Evolutionary conservation across 2,888 invertebrate genomes (phyloP), one percentile per base, ranked within the genome.

Genomic region (Psococerastis gibbosa): DNA sequence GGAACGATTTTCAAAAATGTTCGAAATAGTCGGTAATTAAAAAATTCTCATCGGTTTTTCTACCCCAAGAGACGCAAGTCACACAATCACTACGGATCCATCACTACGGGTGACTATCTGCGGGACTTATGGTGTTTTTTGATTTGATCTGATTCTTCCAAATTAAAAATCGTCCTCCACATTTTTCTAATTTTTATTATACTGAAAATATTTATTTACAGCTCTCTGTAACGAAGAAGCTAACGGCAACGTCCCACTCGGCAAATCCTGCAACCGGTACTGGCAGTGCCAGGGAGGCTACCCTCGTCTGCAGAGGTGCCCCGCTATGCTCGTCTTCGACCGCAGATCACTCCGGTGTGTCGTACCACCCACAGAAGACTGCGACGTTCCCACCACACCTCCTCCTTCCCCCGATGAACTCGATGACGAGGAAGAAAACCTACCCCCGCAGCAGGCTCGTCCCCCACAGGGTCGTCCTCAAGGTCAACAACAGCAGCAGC

Each of bases 201-300:
- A n/a, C n/a, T n/a, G n/a, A n/a, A n/a, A 27, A 27, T 31, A 41
- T 42, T 41, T 44, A 41, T 45, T 69, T 67, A 41, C 65, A 88
- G 88, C 88, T 46, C 75, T 89, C 43, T 89, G 88, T 64, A 87
- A 87, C 58, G 85, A 85, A 35, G 87, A 87, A 55, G 72, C 89
- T 43, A 88, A 89, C 61, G 88, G 88, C 48, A 87, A 88, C 62
- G 88, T 89, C 9, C 80, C 87, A 1, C 68, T 89, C 9, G 87
- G 88, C 53, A 88, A 88, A 62, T 88, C 87, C 43, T 89, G 88
- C 70, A 88, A 88, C 66, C 70, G 88, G 11, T 89, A 89, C 65
- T 89, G 89, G 89, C 85, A 87, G 58, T 89, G 89, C 58, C 87
- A 88, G 59, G 88, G 88, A 3, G 89, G 89, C 0, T 89, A 89